These are phyloP conservation scores for Sander lucioperca DNA, from an alignment of 2,113 vertebrate genomes.

Conservation along the genomic window DNA sequence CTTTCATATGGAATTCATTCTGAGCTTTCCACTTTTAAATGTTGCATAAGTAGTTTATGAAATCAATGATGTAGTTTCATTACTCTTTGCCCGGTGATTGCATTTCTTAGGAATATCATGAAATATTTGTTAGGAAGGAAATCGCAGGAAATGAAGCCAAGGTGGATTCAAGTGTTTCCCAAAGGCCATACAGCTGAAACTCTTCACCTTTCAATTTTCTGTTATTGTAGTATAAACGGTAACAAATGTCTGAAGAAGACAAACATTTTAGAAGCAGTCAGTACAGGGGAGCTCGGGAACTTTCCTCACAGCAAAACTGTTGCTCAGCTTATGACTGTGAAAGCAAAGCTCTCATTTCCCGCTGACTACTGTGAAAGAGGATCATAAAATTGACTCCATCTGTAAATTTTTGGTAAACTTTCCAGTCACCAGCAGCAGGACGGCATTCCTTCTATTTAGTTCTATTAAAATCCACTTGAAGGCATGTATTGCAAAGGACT, in stretches of 20 bases:
- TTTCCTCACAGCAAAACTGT: slow-evolving; percentile 70
- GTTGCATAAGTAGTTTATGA: slow-evolving; percentile 10
- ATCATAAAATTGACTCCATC: slow-evolving; percentile 82
- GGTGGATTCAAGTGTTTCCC: slow-evolving; percentile 13
- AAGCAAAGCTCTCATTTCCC: slow-evolving; percentile 76
- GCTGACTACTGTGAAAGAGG: slow-evolving; percentile 81
- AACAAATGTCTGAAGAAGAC: slow-evolving; percentile 46
- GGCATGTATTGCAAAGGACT: not conserved
- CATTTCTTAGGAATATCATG: slow-evolving; percentile 2
- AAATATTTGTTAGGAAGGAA: not conserved
- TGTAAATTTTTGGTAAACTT: slow-evolving; percentile 77
- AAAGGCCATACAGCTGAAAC: slow-evolving; percentile 1
- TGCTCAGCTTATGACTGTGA: slow-evolving; percentile 62
- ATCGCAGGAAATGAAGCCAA: slow-evolving; percentile 1
- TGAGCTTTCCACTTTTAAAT: not conserved
- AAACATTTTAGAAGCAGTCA: slow-evolving; percentile 37
- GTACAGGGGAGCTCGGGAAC: slow-evolving; percentile 46
- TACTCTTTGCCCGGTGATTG: not conserved
- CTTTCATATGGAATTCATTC: slow-evolving; percentile 22
- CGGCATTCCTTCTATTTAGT: slow-evolving; percentile 37
- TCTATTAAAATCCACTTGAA: slow-evolving; percentile 26
- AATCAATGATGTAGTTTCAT: slow-evolving; percentile 1
- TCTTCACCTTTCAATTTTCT: slow-evolving; percentile 2
- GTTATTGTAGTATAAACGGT: slow-evolving; percentile 47
- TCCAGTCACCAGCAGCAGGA: slow-evolving; percentile 67